A percentile compares a stretch with the other conserved stretches of the same genome.
Conservation (phyloP, 2,888 invertebrate species). For the Idaea aversata region DNA sequence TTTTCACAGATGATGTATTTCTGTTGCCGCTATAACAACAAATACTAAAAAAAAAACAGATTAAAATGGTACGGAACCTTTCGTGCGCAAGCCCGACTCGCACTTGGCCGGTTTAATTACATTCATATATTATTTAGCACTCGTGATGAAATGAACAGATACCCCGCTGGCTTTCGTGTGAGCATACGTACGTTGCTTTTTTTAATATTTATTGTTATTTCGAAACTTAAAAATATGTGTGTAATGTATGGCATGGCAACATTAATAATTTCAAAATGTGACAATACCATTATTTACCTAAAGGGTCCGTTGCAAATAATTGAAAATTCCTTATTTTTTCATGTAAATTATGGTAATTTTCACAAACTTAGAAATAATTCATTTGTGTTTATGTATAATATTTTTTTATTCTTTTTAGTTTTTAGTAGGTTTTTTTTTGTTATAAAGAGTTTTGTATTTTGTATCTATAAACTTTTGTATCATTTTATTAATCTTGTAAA, state of each 20-base stretch:
- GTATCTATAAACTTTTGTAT: background rate
- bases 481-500: constrained; percentile 5
- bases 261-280: background rate
- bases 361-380: no score
- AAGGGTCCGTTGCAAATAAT: background rate
- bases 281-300: no score
- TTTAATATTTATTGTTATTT: no score
- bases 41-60: no score
- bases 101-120: no score
- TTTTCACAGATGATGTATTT: no score
- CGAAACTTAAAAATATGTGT: background rate
- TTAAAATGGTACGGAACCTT: no score
- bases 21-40: no score
- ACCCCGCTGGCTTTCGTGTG: background rate
- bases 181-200: background rate
- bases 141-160: background rate
- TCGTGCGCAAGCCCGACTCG: no score
- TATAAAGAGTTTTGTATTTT: background rate
- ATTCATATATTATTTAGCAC: background rate
- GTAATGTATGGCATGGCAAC: background rate
- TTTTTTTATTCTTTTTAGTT: background rate
- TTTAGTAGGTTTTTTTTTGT: background rate
- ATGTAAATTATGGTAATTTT: no score
- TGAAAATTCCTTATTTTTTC: no score
- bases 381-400: background rate